Evolutionary conservation across 1,140 invertebrate species (phyloP), one percentile per base, ranked within the genome.

Genomic region (Drosophila virilis): DNA sequence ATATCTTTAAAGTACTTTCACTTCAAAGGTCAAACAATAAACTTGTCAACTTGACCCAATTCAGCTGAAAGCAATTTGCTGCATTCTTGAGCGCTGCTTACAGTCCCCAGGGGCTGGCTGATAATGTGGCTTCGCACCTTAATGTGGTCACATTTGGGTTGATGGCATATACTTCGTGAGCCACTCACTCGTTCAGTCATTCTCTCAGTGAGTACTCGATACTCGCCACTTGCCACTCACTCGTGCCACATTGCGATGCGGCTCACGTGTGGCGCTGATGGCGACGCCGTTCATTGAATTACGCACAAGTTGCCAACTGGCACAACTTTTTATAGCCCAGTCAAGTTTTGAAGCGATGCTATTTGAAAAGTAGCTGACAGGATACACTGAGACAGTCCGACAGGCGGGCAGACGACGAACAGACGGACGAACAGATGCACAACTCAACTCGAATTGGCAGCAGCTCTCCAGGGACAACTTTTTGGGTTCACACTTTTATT

Each of bases 201-300:
- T 28, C 15, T 37, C 13, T 40, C 46, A 42, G 8, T 15, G 22
- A 68, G 3, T 15, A 52, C 38, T 32, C 58, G 51, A 62, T 48
- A 64, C 50, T 40, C 37, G 17, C 52, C 58, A 28, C 22, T 17
- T 28, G 22, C 22, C 59, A 78, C n/a, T 74, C 46, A 43, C 32
- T 32, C 71, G 17, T 46, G 55, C 42, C 50, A 32, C 77, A 83
- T 88, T 84, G 59, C 35, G 74, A 88, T 77, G 66, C 84, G 59
- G 48, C 80, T 89, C 84, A 89, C 84, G 84, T 88, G 80, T 80
- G 46, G 28, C 54, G 54, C 68, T 66, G 67, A 69, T 78, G 80
- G 84, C 70, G 65, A 64, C 74, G 75, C 80, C 84, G 73, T 78
- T 89, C 73, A 88, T 88, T 88, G 84, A 84, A 88, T 88, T 88